Evolutionary conservation across 2,113 vertebrate genomes (phyloP), one percentile per base, ranked within the genome.

Genomic region (Lepus timidus): DNA sequence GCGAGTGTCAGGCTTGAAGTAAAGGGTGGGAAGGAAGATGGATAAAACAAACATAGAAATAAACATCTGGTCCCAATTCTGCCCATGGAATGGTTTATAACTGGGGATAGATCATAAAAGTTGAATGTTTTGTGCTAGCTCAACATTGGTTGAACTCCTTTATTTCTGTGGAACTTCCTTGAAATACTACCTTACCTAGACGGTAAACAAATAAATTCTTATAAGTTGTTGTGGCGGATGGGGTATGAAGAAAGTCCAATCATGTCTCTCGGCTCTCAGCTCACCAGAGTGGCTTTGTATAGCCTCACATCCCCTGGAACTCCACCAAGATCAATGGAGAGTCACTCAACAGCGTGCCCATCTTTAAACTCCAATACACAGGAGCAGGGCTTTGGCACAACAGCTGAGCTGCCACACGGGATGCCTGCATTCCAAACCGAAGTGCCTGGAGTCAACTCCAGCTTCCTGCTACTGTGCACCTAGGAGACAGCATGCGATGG

Each of bases 131-230:
- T 94, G 19, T 22, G 55, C 31, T 55, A 44, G 25, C 33, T 64
- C 17, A 73, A 36, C 14, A n/a, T 23, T 93, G 71, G 62, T 70
- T 19, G 22, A 80, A 86, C 33, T 86, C 13, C 70, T 61, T 64
- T 86, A 44, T 80, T 71, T 29, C 44, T 14, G 7, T 61, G 19
- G 14, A 88, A 92, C 12, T 67, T 84, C 27, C 27, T 70, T 75
- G 58, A 79, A 61, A 55, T 70, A 88, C 89, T 79, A 95, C n/a
- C 55, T 84, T 78, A 52, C 23, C 9, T 44, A 92, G 22, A 25
- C 51, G 84, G n/a, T 29, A 29, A 85, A n/a, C 65, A 75, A 96
- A 49, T 44, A 67, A 83, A 76, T 49, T 25, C 27, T 10, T 70
- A 87, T 62, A 70, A 64, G 31, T 5, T 87, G 7, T 27, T 71